Evolutionary conservation across 2,113 vertebrate species (phyloP), one percentile per base, ranked within the genome.

Genomic region (Sinosuthora webbiana): DNA sequence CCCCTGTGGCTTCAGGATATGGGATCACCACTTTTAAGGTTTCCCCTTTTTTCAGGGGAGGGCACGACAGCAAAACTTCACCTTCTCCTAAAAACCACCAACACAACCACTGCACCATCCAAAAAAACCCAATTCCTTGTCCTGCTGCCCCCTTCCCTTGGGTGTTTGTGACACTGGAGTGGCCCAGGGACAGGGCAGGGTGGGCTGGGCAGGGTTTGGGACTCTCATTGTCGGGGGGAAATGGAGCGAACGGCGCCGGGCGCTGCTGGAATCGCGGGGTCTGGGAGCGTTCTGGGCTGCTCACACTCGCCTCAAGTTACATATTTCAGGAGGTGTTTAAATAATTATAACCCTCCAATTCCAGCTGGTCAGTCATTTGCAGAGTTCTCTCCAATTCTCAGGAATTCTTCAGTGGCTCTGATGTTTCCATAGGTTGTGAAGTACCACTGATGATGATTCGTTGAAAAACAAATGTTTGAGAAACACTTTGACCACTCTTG

Each of bases 141-240:
- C 16, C n/a, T 56, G 3, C 13, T 45, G 52, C 2, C 2, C 30
- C 14, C 5, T n/a, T 41, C 5, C 7, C 5, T 71, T 11, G 1
- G 44, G 7, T 8, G 16, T 45, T 23, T 5, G 69, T 64, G n/a
- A 4, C 22, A 2, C 7, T 24, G 55, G 31, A 2, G 6, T 45
- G 87, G 35, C 52, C 30, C 60, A 39, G 83, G 69, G 90, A 65
- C 70, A 52, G 75, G 49, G 64, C 67, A 63, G 50, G 53, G 19
- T 83, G 73, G 30, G 87, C 52, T 44, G 22, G 6, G 33, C 49
- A 24, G 44, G 74, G 6, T 21, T 68, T 39, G 19, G 52, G n/a
- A 7, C 18, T n/a, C 53, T 44, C 60, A 9, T 24, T 64, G 62
- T 27, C 16, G 42, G 53, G 49, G 59, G 70, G 63, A 83, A 87